These are phyloP conservation scores for Triplophysa bombifrons DNA, from an alignment of 2,797 vertebrate species.

Conservation along the genomic window DNA sequence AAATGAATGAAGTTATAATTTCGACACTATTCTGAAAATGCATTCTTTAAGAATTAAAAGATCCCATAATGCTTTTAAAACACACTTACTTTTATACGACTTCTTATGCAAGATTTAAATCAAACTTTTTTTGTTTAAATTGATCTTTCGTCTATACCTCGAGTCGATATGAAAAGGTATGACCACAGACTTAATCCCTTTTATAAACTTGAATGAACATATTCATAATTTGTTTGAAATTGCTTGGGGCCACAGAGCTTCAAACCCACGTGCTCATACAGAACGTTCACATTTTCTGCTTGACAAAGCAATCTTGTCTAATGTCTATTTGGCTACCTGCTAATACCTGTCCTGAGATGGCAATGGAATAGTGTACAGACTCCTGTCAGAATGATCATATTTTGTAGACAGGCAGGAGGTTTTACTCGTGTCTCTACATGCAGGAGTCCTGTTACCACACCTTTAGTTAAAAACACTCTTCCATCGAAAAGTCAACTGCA, in stretches of 20 bases:
- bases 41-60: background rate
- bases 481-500: conserved; percentile 38
- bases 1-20: background rate
- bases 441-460: conserved; percentile 72
- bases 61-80: background rate
- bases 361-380: conserved; percentile 43
- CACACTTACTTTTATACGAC: background rate
- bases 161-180: background rate
- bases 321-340: conserved; percentile 49
- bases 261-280: background rate
- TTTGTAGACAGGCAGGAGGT: conserved; percentile 69
- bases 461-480: conserved; percentile 69
- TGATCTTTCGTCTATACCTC: background rate
- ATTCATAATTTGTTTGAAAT: background rate
- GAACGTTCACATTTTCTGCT: conserved; percentile 24
- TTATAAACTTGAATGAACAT: background rate
- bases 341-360: conserved; percentile 57
- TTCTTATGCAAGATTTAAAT: background rate
- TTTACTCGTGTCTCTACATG: conserved; percentile 80
- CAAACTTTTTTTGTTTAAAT: background rate
- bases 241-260: background rate
- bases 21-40: background rate
- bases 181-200: background rate
- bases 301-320: conserved; percentile 45
- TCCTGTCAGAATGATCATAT: conserved; percentile 68